Evolutionary conservation across 2,113 vertebrate species (phyloP).

Genomic region (Delphinus delphis): DNA sequence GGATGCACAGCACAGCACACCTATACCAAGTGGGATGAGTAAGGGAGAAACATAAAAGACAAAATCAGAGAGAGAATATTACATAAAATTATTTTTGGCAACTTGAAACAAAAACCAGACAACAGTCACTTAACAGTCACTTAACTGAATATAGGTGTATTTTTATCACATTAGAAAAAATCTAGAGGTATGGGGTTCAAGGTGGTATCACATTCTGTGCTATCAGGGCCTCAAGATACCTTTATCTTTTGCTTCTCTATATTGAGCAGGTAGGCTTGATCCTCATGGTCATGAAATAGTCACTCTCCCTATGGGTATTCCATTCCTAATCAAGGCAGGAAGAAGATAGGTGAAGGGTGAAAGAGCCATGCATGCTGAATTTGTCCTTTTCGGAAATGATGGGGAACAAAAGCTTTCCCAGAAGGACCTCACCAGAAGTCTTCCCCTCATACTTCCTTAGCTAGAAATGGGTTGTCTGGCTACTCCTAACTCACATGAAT

Average conservation of each 20-base stretch:
- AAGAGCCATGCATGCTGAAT: background rate
- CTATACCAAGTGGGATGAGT: background rate
- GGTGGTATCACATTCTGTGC: background rate
- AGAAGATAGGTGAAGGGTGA: background rate
- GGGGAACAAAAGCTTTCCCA: background rate
- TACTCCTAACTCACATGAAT: background rate
- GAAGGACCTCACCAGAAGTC: background rate
- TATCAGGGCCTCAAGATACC: background rate
- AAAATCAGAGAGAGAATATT: background rate
- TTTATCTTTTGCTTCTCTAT: background rate
- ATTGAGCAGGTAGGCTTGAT: background rate
- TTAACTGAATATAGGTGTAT: background rate
- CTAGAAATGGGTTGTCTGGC: background rate
- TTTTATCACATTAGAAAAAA: background rate
- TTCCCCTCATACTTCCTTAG: background rate
- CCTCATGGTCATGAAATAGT: background rate
- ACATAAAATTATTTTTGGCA: background rate
- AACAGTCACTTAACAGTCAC: background rate
- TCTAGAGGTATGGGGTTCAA: background rate
- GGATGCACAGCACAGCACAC: background rate
- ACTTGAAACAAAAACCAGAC: background rate
- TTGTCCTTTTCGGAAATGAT: background rate
- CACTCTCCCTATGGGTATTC: background rate
- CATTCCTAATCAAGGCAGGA: background rate
- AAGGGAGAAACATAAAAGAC: background rate